phyloP scores from a whole-genome alignment of 2,797 vertebrate species.

The Leucoraja ocellata region DNA sequence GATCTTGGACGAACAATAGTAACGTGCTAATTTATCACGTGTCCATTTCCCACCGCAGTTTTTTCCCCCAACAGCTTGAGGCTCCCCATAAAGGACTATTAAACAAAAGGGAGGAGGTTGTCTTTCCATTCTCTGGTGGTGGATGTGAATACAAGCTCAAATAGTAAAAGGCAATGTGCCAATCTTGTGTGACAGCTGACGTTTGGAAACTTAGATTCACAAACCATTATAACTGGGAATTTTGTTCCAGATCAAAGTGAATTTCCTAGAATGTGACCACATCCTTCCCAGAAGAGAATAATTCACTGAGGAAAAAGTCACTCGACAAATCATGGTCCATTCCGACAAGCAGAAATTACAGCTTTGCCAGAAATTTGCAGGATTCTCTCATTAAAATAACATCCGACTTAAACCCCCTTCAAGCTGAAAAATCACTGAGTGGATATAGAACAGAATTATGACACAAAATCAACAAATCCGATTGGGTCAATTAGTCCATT shows the following conservation, averaged over 20 bases:
- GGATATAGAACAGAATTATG: neutral
- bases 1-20: neutral
- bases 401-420: neutral
- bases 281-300: neutral
- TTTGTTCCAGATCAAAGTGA: neutral
- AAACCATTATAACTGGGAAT: neutral
- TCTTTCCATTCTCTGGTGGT: neutral
- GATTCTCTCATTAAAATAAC: neutral
- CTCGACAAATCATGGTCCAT: neutral
- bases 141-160: neutral
- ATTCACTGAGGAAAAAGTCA: slow-evolving; percentile 5
- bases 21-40: neutral
- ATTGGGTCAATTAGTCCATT: neutral
- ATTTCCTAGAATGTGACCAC: neutral
- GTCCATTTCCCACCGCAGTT: too few species aligned
- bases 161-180: neutral
- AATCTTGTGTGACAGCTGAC: neutral
- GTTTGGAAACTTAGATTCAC: neutral
- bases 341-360: slow-evolving; percentile 9
- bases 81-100: neutral
- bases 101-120: neutral
- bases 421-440: neutral
- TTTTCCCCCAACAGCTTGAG: neutral
- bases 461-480: neutral
- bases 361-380: neutral